phyloP scores from a whole-genome alignment of 2,797 vertebrate species.

The Acrossocheilus wenchowensis region DNA sequence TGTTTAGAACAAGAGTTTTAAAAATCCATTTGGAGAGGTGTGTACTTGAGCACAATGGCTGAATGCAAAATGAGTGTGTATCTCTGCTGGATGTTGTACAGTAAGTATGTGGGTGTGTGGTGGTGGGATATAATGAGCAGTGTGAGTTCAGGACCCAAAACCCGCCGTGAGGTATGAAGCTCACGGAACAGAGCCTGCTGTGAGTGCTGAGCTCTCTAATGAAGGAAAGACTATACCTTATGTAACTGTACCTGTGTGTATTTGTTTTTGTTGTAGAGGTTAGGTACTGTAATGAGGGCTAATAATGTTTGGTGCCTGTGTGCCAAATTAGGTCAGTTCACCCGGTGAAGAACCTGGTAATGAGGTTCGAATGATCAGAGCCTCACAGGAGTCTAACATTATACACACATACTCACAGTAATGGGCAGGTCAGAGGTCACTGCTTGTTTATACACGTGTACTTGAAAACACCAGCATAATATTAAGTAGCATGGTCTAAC shows the following conservation, averaged over 20 bases:
- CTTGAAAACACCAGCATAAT: conserved; percentile 2
- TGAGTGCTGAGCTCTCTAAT: conserved; percentile 28
- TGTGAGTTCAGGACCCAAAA: conserved; percentile 36
- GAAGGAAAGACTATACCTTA: conserved; percentile 20
- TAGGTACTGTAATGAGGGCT: conserved; percentile 34
- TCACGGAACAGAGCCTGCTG: background rate
- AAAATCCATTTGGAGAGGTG: background rate
- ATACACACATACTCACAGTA: conserved; percentile 16
- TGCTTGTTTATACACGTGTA: conserved; percentile 13
- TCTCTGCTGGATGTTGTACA: conserved; percentile 27
- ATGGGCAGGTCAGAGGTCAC: conserved; percentile 13
- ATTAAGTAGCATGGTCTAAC: background rate
- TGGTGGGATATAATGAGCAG: conserved; percentile 33
- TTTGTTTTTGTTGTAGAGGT: conserved; percentile 23
- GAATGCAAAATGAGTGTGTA: background rate
- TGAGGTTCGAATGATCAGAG: conserved; percentile 35
- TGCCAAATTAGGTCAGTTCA: conserved; percentile 38
- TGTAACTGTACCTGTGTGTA: conserved; percentile 3
- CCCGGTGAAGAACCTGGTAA: conserved; percentile 33
- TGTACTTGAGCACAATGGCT: conserved; percentile 10
- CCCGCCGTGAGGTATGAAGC: conserved; percentile 10
- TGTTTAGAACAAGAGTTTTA: background rate
- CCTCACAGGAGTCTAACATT: conserved; percentile 8
- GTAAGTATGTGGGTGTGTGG: conserved; percentile 24
- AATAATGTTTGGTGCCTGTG: conserved; percentile 17